These are phyloP conservation scores for Zaprionus vittiger DNA, from an alignment of 1,140 invertebrate genomes.

Conservation along the genomic window DNA sequence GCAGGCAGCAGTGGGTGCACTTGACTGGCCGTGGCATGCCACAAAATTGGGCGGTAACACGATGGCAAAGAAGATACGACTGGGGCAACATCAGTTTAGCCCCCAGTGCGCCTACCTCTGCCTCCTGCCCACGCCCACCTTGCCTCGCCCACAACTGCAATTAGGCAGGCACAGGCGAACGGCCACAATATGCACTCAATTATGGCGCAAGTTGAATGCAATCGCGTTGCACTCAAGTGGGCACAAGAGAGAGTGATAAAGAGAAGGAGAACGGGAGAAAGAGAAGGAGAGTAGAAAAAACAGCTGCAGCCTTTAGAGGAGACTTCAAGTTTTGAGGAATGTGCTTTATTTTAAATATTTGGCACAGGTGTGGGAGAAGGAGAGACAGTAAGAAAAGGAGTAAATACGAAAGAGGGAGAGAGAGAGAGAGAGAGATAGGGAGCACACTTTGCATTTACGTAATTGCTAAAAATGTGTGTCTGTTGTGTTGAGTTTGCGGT, in stretches of 20 bases:
- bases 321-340: constrained; percentile 1
- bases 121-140: neutral
- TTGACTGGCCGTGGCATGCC: constrained; percentile 19
- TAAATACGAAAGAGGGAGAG: neutral
- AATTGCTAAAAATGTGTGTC: constrained; percentile 45
- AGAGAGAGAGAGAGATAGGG: neutral
- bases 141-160: constrained; percentile 23
- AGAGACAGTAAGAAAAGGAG: neutral
- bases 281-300: neutral
- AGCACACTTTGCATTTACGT: constrained; percentile 38
- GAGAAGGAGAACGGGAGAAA: neutral
- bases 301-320: neutral
- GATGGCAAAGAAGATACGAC: constrained; percentile 11
- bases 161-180: constrained; percentile 26
- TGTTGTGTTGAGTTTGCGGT: constrained; percentile 41
- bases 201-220: constrained; percentile 21
- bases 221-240: constrained; percentile 11
- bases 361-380: neutral
- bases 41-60: constrained; percentile 16
- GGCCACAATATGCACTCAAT: constrained; percentile 42
- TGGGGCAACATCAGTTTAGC: neutral
- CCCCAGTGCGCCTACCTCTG: neutral
- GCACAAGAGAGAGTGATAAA: neutral
- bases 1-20: neutral
- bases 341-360: neutral